Percentiles rank a stretch among this genome's conserved stretches.
Evolutionary conservation across 2,797 vertebrate species (phyloP).

Genomic region (Macropus fuliginosus): DNA sequence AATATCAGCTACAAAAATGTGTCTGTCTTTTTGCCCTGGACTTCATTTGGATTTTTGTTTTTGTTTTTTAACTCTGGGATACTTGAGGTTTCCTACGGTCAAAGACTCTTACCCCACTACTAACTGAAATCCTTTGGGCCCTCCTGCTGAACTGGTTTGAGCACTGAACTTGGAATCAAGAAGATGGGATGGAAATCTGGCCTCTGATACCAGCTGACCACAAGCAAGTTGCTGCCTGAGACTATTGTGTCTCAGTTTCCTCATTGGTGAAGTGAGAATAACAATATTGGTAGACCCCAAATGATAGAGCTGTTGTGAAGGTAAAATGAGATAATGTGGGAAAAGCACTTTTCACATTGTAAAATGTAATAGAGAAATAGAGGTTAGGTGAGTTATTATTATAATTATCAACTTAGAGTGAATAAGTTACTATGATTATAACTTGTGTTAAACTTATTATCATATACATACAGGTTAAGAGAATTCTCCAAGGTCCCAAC

Average conservation of each 20-base stretch:
- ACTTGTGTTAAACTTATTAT: not conserved
- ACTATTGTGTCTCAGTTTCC: not conserved
- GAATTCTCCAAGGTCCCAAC: not conserved
- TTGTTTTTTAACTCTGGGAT: conserved; percentile 47
- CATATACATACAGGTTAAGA: not conserved
- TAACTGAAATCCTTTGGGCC: conserved; percentile 38
- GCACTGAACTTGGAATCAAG: conserved; percentile 32
- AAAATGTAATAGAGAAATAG: not conserved
- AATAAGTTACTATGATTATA: not conserved
- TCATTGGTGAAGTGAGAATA: not conserved
- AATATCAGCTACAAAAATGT: conserved; percentile 60
- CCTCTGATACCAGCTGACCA: not conserved
- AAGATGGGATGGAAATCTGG: conserved; percentile 61
- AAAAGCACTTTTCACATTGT: not conserved
- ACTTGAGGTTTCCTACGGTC: conserved; percentile 29
- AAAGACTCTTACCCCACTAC: not conserved
- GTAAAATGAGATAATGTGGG: not conserved
- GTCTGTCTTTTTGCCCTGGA: conserved; percentile 58
- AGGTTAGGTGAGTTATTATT: not conserved
- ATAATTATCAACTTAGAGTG: not conserved
- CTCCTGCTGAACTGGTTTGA: conserved; percentile 46
- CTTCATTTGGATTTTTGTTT: conserved; percentile 57
- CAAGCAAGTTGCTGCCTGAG: not conserved
- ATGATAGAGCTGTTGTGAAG: not conserved
- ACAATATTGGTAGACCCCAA: not conserved